Percentiles rank a stretch among this genome's conserved stretches.
Conservation (phyloP, 2,113 vertebrate genomes). For the Heterocephalus glaber region DNA sequence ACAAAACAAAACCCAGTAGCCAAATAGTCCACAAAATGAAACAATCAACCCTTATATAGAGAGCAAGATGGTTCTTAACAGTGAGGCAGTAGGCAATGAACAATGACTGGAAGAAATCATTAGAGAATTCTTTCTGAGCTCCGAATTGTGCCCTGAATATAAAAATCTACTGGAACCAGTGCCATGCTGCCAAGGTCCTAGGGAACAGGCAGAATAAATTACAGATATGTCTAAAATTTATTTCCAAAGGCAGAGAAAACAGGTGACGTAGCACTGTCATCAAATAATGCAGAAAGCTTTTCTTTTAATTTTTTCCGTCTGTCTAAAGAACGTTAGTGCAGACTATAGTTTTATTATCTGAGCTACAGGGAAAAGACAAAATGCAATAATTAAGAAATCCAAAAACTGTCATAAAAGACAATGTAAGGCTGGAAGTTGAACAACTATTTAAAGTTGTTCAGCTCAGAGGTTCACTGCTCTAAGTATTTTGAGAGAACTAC, state of each 20-base stretch:
- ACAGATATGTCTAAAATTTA: slow-evolving; percentile 71
- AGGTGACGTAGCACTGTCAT: slow-evolving; percentile 66
- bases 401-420: slow-evolving; percentile 75
- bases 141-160: slow-evolving; percentile 74
- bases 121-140: slow-evolving; percentile 66
- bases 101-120: slow-evolving; percentile 73
- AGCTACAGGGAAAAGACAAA: slow-evolving; percentile 71
- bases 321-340: slow-evolving; percentile 59
- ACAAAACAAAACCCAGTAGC: not conserved
- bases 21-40: slow-evolving; percentile 55
- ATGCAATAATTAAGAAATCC: slow-evolving; percentile 78
- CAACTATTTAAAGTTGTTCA: slow-evolving; percentile 63
- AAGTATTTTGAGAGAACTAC: slow-evolving; percentile 26
- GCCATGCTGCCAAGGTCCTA: slow-evolving; percentile 66
- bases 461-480: slow-evolving; percentile 1
- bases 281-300: slow-evolving; percentile 57
- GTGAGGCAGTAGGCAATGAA: slow-evolving; percentile 68
- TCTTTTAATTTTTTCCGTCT: not conserved
- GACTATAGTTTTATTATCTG: slow-evolving; percentile 70
- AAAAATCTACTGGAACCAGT: slow-evolving; percentile 71
- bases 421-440: slow-evolving; percentile 62
- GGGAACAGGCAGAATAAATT: slow-evolving; percentile 71
- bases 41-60: slow-evolving; percentile 49
- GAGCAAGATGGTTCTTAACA: not conserved
- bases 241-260: slow-evolving; percentile 75